Evolutionary conservation across 2,888 invertebrate species (phyloP).

Genomic region (Anagyrus pseudococci): DNA sequence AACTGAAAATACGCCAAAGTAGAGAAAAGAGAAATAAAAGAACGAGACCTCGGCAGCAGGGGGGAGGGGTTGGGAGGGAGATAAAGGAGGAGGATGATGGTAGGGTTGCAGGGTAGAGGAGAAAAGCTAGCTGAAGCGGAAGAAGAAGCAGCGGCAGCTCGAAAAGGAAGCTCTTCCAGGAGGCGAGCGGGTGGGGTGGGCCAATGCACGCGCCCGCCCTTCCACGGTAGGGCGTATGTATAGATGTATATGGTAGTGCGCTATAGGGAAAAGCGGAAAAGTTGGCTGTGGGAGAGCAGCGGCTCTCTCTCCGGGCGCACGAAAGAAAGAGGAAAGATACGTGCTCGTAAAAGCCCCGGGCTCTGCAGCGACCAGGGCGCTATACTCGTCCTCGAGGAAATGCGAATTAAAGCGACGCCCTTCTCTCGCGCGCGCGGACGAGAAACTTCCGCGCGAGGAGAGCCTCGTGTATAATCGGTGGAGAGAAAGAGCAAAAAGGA

Average conservation of each 20-base stretch:
- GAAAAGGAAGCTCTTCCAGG: no score
- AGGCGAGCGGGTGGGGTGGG: conserved; percentile 25
- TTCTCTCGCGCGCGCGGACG: conserved; percentile 24
- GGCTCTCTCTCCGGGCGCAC: conserved; percentile 43
- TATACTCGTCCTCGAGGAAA: conserved; percentile 60
- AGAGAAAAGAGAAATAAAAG: conserved; percentile 33
- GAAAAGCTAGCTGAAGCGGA: conserved; percentile 39
- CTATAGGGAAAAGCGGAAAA: conserved; percentile 40
- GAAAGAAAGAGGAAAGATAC: conserved; percentile 50
- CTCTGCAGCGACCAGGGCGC: conserved; percentile 47
- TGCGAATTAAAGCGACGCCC: conserved; percentile 56
- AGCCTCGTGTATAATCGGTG: conserved; percentile 28
- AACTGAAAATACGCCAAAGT: neutral
- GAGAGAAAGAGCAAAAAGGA: neutral
- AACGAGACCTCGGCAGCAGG: no score
- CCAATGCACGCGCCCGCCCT: conserved; percentile 13
- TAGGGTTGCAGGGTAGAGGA: no score
- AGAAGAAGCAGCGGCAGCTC: conserved; percentile 37
- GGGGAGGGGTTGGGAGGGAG: conserved; percentile 29
- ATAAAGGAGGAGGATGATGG: conserved; percentile 30
- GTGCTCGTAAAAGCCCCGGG: conserved; percentile 56
- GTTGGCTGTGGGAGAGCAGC: conserved; percentile 44
- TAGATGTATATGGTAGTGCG: conserved; percentile 33
- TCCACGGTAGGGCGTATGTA: conserved; percentile 16
- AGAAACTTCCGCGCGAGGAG: conserved; percentile 41